Evolutionary conservation across 2,113 vertebrate species (phyloP).

Genomic region (Anarhynchus alexandrinus): DNA sequence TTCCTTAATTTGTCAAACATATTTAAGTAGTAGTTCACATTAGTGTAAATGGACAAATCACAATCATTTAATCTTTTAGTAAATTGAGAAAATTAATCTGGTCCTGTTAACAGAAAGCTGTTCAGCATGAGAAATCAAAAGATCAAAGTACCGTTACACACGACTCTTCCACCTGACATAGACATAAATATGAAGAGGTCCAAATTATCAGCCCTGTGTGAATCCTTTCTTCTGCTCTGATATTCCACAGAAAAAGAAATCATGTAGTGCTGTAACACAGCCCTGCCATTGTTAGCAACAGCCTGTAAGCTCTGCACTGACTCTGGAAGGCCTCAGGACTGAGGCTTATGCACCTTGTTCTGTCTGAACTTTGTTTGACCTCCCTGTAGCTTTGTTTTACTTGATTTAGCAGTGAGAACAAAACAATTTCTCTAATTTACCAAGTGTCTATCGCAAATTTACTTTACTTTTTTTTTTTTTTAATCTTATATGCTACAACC

Average conservation of each 20-base stretch:
- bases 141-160: background rate
- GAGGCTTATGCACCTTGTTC: background rate
- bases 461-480: too few species aligned
- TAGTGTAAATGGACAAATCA: background rate
- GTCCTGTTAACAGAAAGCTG: background rate
- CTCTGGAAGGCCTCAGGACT: background rate
- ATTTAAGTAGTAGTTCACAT: background rate
- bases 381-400: background rate
- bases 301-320: background rate
- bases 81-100: background rate
- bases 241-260: background rate
- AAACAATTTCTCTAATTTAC: background rate
- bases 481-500: background rate
- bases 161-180: background rate
- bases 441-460: background rate
- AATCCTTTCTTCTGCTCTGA: background rate
- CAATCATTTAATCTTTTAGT: background rate
- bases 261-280: background rate
- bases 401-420: background rate
- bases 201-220: background rate
- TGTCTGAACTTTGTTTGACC: background rate
- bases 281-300: background rate
- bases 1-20: background rate
- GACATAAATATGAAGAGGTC: background rate
- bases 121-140: background rate